A percentile compares a stretch with the other conserved stretches of the same genome.
Conservation (phyloP, 2,888 invertebrate genomes). For the Hirudinaria manillensis region DNA sequence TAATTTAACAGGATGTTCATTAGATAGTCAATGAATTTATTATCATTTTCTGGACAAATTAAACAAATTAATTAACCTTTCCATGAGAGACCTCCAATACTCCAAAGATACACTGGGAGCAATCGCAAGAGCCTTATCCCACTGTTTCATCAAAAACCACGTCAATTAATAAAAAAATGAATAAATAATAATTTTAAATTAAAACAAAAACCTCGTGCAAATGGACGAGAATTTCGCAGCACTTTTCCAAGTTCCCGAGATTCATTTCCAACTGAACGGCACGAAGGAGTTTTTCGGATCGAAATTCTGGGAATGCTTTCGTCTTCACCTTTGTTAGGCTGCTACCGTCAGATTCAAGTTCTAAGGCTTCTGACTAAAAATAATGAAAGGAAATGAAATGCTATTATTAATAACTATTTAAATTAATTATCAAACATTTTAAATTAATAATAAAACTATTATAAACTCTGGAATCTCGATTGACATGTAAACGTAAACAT, state of each 20-base stretch:
- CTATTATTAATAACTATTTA: neutral
- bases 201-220: neutral
- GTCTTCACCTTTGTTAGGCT: neutral
- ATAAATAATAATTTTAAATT: neutral
- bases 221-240: neutral
- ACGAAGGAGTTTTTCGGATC: neutral
- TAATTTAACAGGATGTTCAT: too few species aligned
- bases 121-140: constrained; percentile 55
- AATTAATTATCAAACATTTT: neutral
- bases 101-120: constrained; percentile 54
- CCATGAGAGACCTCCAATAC: constrained; percentile 52
- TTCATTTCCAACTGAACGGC: neutral
- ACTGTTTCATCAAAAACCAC: constrained; percentile 42
- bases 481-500: too few species aligned
- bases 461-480: too few species aligned
- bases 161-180: neutral
- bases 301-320: neutral
- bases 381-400: too few species aligned
- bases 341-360: neutral
- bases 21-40: neutral
- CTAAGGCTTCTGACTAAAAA: neutral
- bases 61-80: constrained; percentile 44
- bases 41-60: neutral
- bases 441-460: neutral
- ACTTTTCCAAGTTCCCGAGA: constrained; percentile 4